phyloP scores from a whole-genome alignment of 2,888 invertebrate genomes.

The Agrochola lychnidis region DNA sequence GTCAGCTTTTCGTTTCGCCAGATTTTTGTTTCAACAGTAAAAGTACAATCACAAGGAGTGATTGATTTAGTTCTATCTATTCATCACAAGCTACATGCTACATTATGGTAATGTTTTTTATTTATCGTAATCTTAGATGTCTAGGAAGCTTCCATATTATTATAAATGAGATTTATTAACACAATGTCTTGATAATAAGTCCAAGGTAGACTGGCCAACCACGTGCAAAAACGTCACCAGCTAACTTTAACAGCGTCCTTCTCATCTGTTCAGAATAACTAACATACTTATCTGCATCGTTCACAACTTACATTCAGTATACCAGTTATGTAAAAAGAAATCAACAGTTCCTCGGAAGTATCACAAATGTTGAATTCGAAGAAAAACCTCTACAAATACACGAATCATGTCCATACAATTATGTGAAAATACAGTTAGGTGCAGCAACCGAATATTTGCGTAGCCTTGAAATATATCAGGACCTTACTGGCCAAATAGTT shows the following conservation, averaged over 20 bases:
- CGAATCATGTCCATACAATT: conserved; percentile 40
- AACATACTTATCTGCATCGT: conserved; percentile 5
- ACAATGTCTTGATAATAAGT: not conserved
- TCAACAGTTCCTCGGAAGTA: conserved; percentile 44
- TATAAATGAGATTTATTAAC: conserved; percentile 23
- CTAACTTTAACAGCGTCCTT: conserved; percentile 6
- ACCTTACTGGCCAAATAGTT: not conserved
- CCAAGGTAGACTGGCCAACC: not conserved
- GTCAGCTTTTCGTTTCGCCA: too few relatives aligned
- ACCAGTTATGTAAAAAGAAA: conserved; percentile 51
- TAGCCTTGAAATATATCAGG: conserved; percentile 29
- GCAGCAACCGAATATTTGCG: conserved; percentile 17
- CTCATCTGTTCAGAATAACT: conserved; percentile 16
- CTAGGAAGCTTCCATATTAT: not conserved
- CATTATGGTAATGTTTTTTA: conserved; percentile 6
- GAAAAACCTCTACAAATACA: conserved; percentile 42
- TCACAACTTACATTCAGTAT: conserved; percentile 27
- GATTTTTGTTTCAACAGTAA: too few relatives aligned
- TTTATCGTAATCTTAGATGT: conserved; percentile 6
- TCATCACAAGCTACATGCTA: conserved; percentile 2
- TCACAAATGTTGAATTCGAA: conserved; percentile 43
- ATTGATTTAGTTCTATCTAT: too few relatives aligned
- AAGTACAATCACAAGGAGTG: too few relatives aligned
- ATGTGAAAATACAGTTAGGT: conserved; percentile 51
- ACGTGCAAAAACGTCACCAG: conserved; percentile 33